Evolutionary conservation across 2,113 vertebrate genomes (phyloP).

Genomic region (Prionailurus viverrinus): DNA sequence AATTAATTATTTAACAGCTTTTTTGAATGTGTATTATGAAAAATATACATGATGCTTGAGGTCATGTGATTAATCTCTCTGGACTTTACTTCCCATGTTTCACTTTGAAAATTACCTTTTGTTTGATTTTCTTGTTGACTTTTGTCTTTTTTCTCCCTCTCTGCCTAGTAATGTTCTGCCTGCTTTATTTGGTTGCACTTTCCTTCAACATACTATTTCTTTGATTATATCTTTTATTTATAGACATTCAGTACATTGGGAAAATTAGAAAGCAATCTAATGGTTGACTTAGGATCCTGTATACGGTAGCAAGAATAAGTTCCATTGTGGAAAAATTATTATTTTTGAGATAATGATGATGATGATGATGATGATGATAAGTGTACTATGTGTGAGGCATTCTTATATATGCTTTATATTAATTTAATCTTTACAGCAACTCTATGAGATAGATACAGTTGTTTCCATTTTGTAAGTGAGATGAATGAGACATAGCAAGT

Average conservation of each 20-base stretch:
- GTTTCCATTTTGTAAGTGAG: background rate
- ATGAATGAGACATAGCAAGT: background rate
- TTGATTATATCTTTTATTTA: background rate
- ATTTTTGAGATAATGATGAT: background rate
- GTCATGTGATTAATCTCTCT: background rate
- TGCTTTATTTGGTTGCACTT: background rate
- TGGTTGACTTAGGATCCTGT: background rate
- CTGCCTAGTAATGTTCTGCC: background rate
- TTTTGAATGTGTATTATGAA: background rate
- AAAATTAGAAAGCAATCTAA: background rate
- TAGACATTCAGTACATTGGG: background rate
- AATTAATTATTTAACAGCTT: background rate
- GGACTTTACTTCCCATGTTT: background rate
- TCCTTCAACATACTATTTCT: background rate
- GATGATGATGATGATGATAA: background rate
- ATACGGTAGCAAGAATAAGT: background rate
- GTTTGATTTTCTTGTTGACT: background rate
- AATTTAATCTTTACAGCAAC: background rate
- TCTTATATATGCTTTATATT: background rate
- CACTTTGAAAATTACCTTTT: conserved; percentile 1
- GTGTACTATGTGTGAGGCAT: background rate
- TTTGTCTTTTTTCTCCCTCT: background rate
- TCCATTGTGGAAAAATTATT: background rate
- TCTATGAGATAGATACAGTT: background rate
- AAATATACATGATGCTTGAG: background rate